These are phyloP conservation scores for Microcebus ravelobensis DNA, from an alignment of 2,113 vertebrate genomes.

Conservation along the genomic window DNA sequence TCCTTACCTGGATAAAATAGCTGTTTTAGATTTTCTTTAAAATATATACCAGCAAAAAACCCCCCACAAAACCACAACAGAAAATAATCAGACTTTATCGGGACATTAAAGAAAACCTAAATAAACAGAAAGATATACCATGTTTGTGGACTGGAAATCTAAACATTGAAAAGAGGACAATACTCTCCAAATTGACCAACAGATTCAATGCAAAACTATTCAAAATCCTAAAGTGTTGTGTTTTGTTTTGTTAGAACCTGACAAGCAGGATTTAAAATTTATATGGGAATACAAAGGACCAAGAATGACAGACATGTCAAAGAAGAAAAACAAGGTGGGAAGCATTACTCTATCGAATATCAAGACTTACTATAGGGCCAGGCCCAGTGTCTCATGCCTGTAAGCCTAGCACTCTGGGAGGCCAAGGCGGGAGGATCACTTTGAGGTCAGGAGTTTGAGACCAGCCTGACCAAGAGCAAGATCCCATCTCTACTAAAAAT, in stretches of 20 bases:
- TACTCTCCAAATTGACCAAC: not conserved
- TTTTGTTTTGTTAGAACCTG: not conserved
- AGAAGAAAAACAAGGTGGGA: not conserved
- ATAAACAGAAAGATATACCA: not conserved
- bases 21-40: not conserved
- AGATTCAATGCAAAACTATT: not conserved
- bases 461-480: too few relatives aligned
- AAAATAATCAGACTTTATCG: not conserved
- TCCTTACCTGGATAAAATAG: not conserved
- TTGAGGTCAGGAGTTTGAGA: too few relatives aligned
- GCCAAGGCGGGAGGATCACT: too few relatives aligned
- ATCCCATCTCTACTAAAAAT: too few relatives aligned
- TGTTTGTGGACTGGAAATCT: not conserved
- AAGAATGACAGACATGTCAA: not conserved
- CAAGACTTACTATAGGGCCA: not conserved
- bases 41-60: not conserved
- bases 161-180: not conserved
- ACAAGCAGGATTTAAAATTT: constrained; percentile 3
- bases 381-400: too few relatives aligned
- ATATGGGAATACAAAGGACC: not conserved
- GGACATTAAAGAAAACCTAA: constrained; percentile 20
- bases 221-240: not conserved
- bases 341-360: not conserved
- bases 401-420: too few relatives aligned
- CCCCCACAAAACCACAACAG: not conserved